phyloP scores from a whole-genome alignment of 2,113 vertebrate genomes.

The Fulica atra region DNA sequence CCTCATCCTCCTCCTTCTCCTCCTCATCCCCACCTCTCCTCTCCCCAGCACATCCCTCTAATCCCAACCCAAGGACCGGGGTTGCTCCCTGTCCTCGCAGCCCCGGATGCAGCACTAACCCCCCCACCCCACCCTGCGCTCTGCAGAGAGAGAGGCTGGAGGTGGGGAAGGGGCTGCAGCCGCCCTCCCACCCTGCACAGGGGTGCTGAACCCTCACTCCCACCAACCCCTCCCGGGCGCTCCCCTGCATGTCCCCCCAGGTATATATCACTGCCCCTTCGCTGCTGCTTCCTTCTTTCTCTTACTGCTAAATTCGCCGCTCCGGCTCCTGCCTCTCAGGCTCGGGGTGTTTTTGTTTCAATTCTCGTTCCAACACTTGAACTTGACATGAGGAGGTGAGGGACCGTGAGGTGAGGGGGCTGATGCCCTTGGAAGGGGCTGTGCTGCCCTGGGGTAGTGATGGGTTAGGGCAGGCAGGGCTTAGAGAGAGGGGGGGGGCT shows the following conservation, averaged over 20 bases:
- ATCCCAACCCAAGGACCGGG: not conserved
- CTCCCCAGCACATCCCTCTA: not conserved
- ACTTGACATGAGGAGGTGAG: not conserved
- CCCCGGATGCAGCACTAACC: not conserved
- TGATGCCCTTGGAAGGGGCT: not conserved
- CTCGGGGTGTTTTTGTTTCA: not conserved
- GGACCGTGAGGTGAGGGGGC: not conserved
- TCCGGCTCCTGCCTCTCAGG: not conserved
- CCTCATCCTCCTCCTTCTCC: not conserved
- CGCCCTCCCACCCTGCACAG: not conserved
- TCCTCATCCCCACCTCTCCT: not conserved
- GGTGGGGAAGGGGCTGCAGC: not conserved
- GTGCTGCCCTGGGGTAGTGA: not conserved
- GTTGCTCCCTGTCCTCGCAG: not conserved
- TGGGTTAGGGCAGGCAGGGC: not conserved
- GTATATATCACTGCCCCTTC: conserved; percentile 49
- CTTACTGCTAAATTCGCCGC: conserved; percentile 6
- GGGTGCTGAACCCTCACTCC: not conserved
- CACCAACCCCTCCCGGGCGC: not conserved
- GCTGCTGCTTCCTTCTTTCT: not conserved
- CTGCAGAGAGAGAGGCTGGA: not conserved
- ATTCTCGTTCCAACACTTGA: not conserved
- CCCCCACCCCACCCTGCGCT: too few relatives aligned
- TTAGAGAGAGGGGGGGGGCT: too few relatives aligned
- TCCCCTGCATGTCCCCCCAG: not conserved